phyloP scores from a whole-genome alignment of 2,113 vertebrate species.

The Mus spicilegus region DNA sequence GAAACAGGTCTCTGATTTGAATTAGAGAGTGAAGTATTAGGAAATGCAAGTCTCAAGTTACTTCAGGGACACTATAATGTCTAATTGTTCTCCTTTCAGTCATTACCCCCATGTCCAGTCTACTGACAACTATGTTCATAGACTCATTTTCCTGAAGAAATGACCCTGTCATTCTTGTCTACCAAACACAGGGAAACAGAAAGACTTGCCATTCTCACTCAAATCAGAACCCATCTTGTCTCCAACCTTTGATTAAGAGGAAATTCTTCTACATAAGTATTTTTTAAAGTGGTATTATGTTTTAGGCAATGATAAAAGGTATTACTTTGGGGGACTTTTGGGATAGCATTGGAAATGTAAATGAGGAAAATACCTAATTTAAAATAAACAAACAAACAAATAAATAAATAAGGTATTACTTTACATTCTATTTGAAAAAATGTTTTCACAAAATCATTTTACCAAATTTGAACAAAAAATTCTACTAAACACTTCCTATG shows the following conservation, averaged over 20 bases:
- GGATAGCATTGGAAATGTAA: too few relatives aligned
- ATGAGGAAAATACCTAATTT: too few relatives aligned
- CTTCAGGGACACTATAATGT: background rate
- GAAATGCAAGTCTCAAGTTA: background rate
- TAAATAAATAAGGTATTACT: background rate
- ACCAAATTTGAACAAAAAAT: slow-evolving; percentile 30
- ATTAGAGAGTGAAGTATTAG: background rate
- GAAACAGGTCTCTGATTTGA: background rate
- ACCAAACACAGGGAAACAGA: background rate
- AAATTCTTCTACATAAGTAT: background rate
- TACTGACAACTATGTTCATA: background rate
- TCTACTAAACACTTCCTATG: background rate
- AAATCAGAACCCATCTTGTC: background rate
- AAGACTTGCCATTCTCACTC: background rate
- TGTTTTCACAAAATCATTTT: background rate
- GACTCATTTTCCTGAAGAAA: slow-evolving; percentile 7
- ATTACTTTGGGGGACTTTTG: background rate
- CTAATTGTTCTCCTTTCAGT: background rate
- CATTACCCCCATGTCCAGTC: background rate
- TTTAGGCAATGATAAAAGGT: background rate
- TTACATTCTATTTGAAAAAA: background rate
- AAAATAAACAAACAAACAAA: too few relatives aligned
- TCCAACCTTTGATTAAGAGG: background rate
- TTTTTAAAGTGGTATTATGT: background rate
- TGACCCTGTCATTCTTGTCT: background rate